Conservation (phyloP, 2,888 invertebrate species). For the Suillia variegata region DNA sequence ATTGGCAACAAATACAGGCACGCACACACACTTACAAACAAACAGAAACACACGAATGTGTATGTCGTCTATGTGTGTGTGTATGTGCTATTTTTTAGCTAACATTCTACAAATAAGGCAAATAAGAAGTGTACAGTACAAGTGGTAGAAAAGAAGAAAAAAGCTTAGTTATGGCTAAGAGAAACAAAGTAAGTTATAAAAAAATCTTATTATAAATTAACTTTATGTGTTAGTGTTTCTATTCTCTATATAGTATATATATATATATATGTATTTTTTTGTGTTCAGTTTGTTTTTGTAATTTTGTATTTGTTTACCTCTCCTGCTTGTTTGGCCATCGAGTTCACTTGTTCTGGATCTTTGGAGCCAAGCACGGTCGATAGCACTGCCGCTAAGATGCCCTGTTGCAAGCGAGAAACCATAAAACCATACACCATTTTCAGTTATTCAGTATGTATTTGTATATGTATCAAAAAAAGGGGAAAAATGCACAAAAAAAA, state of each 20-base stretch:
- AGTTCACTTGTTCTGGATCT: constrained; percentile 90
- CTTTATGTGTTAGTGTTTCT: background rate
- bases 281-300: constrained; percentile 24
- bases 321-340: constrained; percentile 93
- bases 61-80: too few species aligned
- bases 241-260: background rate
- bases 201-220: too few species aligned
- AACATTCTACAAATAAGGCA: too few species aligned
- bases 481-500: constrained; percentile 28
- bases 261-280: constrained; percentile 14
- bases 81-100: too few species aligned
- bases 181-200: too few species aligned
- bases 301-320: constrained; percentile 74
- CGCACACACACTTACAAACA: background rate
- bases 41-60: background rate
- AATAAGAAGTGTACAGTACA: background rate
- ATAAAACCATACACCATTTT: constrained; percentile 31
- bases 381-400: constrained; percentile 90
- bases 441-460: constrained; percentile 25
- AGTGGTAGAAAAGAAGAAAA: background rate
- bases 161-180: too few species aligned
- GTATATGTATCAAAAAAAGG: constrained; percentile 19
- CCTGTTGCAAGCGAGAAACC: constrained; percentile 70
- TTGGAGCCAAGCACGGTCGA: constrained; percentile 88
- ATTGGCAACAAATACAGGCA: too few species aligned